phyloP scores from a whole-genome alignment of 2,888 invertebrate species.

The Leistus spinibarbis region DNA sequence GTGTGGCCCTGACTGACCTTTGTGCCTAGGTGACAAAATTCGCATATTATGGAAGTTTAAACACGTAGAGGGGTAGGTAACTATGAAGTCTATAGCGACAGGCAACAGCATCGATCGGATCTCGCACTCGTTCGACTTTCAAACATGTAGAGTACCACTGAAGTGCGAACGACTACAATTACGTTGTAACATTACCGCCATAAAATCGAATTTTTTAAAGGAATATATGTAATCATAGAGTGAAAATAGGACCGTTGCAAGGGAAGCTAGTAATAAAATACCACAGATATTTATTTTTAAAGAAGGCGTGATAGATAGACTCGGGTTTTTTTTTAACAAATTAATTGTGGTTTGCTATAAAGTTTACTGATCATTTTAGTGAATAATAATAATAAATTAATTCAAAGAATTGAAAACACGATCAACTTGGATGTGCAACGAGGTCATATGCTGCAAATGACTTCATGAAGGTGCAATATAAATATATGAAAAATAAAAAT shows the following conservation, averaged over 20 bases:
- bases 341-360: too few species aligned
- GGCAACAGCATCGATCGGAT: background rate
- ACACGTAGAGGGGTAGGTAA: background rate
- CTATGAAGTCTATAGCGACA: background rate
- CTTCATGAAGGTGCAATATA: background rate
- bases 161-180: background rate
- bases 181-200: too few species aligned
- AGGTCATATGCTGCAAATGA: too few species aligned
- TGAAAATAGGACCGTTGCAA: too few species aligned
- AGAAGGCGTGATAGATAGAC: too few species aligned
- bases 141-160: background rate
- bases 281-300: too few species aligned
- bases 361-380: too few species aligned
- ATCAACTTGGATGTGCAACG: background rate
- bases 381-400: background rate
- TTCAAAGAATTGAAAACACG: background rate
- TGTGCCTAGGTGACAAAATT: constrained; percentile 17
- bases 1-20: constrained; percentile 4
- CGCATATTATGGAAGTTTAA: constrained; percentile 3
- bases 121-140: constrained; percentile 6
- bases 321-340: too few species aligned
- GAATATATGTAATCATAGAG: too few species aligned
- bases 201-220: too few species aligned
- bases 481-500: background rate
- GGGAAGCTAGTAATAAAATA: too few species aligned